Percentiles rank a stretch among this genome's conserved stretches.
Evolutionary conservation across 2,888 invertebrate genomes (phyloP).

Genomic region (Eupithecia subumbrata): DNA sequence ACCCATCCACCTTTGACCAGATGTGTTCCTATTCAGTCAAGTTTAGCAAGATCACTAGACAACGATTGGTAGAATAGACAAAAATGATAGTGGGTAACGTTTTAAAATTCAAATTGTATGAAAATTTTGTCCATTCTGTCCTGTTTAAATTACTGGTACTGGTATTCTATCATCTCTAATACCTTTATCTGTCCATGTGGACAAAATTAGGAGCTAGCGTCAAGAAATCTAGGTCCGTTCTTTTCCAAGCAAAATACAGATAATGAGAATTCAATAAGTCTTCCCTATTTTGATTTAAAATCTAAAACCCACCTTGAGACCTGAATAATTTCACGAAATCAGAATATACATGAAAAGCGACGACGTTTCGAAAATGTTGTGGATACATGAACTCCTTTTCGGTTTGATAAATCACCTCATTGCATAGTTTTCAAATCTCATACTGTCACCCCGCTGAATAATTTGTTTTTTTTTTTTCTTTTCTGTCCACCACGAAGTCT

Average conservation of each 20-base stretch:
- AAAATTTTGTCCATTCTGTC: too few species aligned
- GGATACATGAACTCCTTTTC: conserved; percentile 45
- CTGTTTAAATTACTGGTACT: too few species aligned
- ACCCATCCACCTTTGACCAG: too few species aligned
- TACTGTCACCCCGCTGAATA: conserved; percentile 33
- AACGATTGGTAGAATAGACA: too few species aligned
- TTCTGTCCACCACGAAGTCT: conserved; percentile 53
- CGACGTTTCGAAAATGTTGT: conserved; percentile 3
- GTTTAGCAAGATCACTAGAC: too few species aligned
- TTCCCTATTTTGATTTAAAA: neutral
- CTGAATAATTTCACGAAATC: neutral
- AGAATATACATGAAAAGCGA: neutral
- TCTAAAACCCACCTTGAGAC: neutral
- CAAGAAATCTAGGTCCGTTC: neutral
- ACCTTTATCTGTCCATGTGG: too few species aligned
- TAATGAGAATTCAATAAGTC: neutral
- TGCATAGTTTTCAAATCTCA: conserved; percentile 41
- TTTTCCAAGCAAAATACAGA: neutral
- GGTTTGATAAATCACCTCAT: conserved; percentile 54
- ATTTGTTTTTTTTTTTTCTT: conserved; percentile 52
- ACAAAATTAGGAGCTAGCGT: too few species aligned
- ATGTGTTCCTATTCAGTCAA: too few species aligned
- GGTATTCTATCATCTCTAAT: too few species aligned
- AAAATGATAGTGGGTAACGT: too few species aligned
- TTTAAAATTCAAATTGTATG: too few species aligned